Conservation (phyloP, 1,140 invertebrate species). For the Diachasmimorpha longicaudata region DNA sequence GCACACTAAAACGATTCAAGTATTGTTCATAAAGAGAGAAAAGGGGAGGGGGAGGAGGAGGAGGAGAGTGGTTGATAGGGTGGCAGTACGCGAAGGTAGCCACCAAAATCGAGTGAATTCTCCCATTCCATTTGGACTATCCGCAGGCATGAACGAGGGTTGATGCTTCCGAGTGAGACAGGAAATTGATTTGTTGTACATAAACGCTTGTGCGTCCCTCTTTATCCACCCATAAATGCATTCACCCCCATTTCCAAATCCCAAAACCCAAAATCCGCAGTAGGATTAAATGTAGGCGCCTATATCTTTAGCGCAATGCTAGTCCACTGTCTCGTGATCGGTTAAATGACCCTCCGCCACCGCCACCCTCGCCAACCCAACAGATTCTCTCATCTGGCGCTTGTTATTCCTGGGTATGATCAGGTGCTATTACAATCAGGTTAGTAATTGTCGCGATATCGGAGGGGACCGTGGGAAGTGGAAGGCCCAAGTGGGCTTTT, state of each 20-base stretch:
- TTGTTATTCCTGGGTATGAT: constrained; percentile 48
- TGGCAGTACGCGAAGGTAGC: not conserved
- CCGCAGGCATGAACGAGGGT: constrained; percentile 6
- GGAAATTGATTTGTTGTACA: constrained; percentile 45
- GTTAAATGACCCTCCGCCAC: not conserved
- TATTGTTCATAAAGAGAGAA: constrained; percentile 19
- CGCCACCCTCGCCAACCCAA: not conserved
- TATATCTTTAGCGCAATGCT: constrained; percentile 2
- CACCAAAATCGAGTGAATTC: not conserved
- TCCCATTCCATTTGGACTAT: not conserved
- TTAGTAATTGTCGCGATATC: constrained; percentile 50
- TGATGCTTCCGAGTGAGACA: constrained; percentile 2
- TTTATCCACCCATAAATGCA: not conserved
- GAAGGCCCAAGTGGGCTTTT: not conserved
- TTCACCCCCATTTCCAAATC: constrained; percentile 35
- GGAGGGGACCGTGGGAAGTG: not conserved
- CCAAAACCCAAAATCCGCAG: constrained; percentile 40
- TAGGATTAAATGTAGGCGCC: constrained; percentile 42
- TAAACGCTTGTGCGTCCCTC: constrained; percentile 14
- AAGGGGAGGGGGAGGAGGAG: not conserved
- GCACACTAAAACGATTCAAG: constrained; percentile 13
- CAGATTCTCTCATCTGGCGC: constrained; percentile 23
- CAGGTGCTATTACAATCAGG: constrained; percentile 59
- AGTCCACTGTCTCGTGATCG: constrained; percentile 2
- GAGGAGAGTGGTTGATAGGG: not conserved